Percentiles rank a stretch among this genome's conserved stretches.
phyloP scores from a whole-genome alignment of 2,888 invertebrate species.

The Idaea dimidiata region DNA sequence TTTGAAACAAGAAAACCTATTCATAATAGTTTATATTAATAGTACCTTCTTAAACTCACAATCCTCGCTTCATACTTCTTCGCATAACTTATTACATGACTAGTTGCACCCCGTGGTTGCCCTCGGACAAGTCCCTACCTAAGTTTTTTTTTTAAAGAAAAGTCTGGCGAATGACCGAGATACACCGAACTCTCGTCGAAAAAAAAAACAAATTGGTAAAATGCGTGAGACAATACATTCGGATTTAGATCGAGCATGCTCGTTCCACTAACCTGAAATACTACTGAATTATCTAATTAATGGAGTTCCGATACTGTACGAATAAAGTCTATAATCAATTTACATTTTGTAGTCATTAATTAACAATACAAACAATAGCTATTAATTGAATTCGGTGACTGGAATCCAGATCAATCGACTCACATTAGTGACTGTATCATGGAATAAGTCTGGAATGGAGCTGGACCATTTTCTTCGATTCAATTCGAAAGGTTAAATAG shows the following conservation, averaged over 20 bases:
- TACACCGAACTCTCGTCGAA: background rate
- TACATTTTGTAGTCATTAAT: background rate
- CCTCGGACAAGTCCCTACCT: background rate
- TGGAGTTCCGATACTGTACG: background rate
- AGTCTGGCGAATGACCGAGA: background rate
- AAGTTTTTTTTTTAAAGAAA: background rate
- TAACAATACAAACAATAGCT: background rate
- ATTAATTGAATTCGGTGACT: background rate
- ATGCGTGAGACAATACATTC: background rate
- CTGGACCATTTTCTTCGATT: background rate
- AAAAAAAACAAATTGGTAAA: background rate
- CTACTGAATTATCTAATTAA: background rate
- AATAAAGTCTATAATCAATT: background rate
- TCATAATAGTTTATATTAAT: too few species aligned
- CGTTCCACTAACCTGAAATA: background rate
- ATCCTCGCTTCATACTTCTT: too few species aligned
- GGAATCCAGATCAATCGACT: too few species aligned
- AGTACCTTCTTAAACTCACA: too few species aligned
- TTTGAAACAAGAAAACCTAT: too few species aligned
- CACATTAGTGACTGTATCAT: background rate
- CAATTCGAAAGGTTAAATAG: background rate
- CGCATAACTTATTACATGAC: too few species aligned
- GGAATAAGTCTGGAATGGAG: background rate
- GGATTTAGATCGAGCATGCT: background rate
- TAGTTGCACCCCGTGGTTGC: too few species aligned